Base-by-base conservation (phyloP, 2,113 vertebrate species). In the Chloropsis hardwickii region DNA sequence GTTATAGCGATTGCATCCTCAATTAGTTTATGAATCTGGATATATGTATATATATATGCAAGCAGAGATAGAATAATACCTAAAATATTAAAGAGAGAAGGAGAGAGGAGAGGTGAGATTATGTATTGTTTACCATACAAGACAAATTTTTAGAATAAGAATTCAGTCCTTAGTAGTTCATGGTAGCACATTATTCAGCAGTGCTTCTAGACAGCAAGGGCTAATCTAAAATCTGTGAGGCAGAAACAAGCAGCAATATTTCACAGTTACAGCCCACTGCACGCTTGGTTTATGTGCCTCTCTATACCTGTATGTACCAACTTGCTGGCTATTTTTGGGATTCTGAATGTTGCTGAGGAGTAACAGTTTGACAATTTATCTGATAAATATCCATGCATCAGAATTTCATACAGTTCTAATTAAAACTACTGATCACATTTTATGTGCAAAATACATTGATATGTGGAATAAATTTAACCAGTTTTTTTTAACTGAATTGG, bases 151-250 rank as follows among this genome's bases (percentile, higher is more conserved):
- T 97, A 70, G 39, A 91, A 82, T 95, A 88, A 82, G n/a, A 95
- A 90, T 96, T 90, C 83, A 95, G 39, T 60, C 57, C 54, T 86
- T 96, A 82, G 56, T 86, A 60, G 53, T 92, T 92, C 33, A 25
- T 64, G 58, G 50, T 67, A 89, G 35, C 85, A 79, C 87, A 71
- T 57, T 83, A 92, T 94, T 94, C 83, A 89, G 64, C 61, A 90
- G 40, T 69, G 50, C 53, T 86, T 96, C 47, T 92, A 53, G 27
- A 96, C 61, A 90, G 47, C 84, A 92, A 97, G 90, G 83, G 54
- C 78, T 88, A 82, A 97, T 96, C 88, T 97, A 91, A 97, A 97
- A 96, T 94, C 94, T 89, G 89, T 93, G 92, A 97, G 82, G 91
- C 90, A 96, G 95, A 96, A 96, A 95, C 31, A 67, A 89, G 66